phyloP scores from a whole-genome alignment of 2,888 invertebrate genomes.

The Orchesellides sinensis region DNA sequence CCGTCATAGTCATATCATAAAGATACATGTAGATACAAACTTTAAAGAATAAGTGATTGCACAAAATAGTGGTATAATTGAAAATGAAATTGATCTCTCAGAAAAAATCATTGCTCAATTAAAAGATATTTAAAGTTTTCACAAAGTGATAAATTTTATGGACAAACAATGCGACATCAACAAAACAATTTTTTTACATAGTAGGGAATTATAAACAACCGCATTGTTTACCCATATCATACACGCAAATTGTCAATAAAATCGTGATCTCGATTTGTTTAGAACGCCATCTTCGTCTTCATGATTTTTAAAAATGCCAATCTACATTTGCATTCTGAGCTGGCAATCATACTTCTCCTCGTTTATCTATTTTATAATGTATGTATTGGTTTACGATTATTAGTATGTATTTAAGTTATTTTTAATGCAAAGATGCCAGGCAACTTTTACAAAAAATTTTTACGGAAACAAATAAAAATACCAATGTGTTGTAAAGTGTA shows the following conservation, averaged over 20 bases:
- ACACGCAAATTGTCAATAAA: conserved; percentile 14
- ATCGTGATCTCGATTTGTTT: conserved; percentile 15
- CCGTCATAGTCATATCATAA: no score
- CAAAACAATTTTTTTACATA: not conserved
- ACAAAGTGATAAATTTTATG: not conserved
- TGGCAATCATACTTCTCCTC: not conserved
- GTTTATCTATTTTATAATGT: not conserved
- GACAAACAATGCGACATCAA: not conserved
- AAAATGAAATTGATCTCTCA: not conserved
- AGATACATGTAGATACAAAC: no score
- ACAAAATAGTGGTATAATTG: not conserved
- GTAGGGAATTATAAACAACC: not conserved
- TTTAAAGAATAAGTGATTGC: no score
- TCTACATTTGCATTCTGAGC: not conserved
- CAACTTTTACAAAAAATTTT: no score
- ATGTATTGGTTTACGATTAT: not conserved
- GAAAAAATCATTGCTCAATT: not conserved
- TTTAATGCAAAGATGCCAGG: no score
- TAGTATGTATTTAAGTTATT: not conserved
- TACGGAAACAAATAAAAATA: no score
- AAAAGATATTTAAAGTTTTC: not conserved
- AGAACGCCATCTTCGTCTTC: not conserved
- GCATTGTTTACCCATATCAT: not conserved
- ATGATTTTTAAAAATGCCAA: not conserved
- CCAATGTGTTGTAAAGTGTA: not conserved